Base-by-base conservation (phyloP, 2,888 invertebrate genomes). In the Cheilosia pagana region DNA sequence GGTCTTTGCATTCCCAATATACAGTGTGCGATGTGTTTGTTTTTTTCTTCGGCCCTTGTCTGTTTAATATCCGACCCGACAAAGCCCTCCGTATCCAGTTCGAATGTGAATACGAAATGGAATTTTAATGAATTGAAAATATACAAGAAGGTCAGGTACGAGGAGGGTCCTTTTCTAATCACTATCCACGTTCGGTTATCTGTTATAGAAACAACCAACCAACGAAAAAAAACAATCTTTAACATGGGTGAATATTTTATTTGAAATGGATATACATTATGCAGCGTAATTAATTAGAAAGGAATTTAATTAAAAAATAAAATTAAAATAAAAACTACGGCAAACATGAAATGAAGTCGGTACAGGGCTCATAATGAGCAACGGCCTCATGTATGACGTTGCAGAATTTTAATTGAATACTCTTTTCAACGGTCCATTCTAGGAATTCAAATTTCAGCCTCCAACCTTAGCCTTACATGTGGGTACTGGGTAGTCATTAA, bases 51-150 rank as follows among this genome's bases (percentile, higher is more conserved):
- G 25, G n/a, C 4, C 28, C 4, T 4, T 14, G 2, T 25, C n/a
- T 6, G 5, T 21, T 14, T 19, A 39, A 14, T 39, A n/a, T 21
- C 21, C 16, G 28, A 28, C 35, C 14, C 19, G 14, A 21, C 35
- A 2, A 12, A 10, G 48, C 7, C 23, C 23, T 14, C 12, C 19
- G 28, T 16, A 55, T 8, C 19, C 31, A 57, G 43, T 41, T n/a
- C n/a, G 31, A 72, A 72, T 52, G 48, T 62, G 53, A 60, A 48
- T 71, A 53, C 72, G 72, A 41, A 62, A 53, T 62, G 72, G 72
- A 62, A 72, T 72, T 72, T 60, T 53, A 62, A 72, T 72, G 62
- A 72, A 62, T 52, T 60, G 53, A 41, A 62, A 72, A 62, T 62
- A 62, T 62, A 41, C 60, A 16, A 71, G n/a, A 59, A 50, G 62